Base-by-base conservation (phyloP, 2,113 vertebrate species). In the Pterophyllum scalare region DNA sequence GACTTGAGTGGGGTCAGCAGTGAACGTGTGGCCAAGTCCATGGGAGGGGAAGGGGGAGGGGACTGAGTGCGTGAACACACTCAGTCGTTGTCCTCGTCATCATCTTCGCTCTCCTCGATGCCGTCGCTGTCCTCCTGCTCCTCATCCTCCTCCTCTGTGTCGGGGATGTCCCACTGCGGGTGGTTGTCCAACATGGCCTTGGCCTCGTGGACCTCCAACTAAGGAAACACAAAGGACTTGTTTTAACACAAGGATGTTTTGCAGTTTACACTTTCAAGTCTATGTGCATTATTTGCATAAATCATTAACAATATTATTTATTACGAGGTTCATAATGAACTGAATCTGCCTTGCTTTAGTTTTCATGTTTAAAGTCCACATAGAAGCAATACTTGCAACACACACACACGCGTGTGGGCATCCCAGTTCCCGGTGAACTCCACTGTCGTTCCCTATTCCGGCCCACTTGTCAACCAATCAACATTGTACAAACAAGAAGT, bases 71-170 rank as follows among this genome's bases (percentile, higher is more conserved):
- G 52, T 26, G 77, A 19, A 31, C 33, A 3, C 93, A 91, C 10
- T 97, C 97, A 87, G 79, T 97, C 96, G 57, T 99, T 97, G 61
- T 99, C 98, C 74, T 99, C 98, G 0, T 99, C 98, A 5, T 99
- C 98, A 24, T 99, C 98, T 87, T 99, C 99, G 43, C 98, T 99
- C 79, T 99, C 98, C 95, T 99, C 98, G 81, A 99, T 99, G 91
- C 98, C 97, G n/a, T 99, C 98, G 0, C 98, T 99, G 95, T 99
- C 98, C 85, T 99, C 98, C 92, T 98, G 98, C 95, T 99, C 98
- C 92, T 99, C 98, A 80, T 99, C 98, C 64, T 98, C 98, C 89
- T 99, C 98, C 94, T 98, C 97, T 3, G 96, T 97, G 92, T 97
- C 96, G 0, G 98, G 97, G 93, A 98, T 98, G 92, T 99, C 98